phyloP scores from a whole-genome alignment of 2,888 invertebrate species.

The Pristionchus arcanus region DNA sequence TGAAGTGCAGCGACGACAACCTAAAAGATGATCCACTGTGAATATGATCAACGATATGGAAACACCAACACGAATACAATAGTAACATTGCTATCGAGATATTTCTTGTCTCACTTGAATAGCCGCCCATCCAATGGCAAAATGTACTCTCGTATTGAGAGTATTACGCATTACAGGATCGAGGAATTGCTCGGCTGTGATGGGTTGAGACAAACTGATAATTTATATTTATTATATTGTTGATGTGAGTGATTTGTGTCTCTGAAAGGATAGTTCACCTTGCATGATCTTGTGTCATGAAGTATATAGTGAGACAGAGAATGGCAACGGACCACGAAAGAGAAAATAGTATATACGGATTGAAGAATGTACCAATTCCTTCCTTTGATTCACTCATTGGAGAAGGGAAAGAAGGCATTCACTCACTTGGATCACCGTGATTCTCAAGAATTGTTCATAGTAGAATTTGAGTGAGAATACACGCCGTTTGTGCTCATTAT shows the following conservation, averaged over 20 bases:
- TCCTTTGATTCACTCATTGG: conserved; percentile 63
- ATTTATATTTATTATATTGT: not conserved
- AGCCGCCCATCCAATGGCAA: conserved; percentile 74
- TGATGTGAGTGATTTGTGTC: no score
- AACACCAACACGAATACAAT: no score
- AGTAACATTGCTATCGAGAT: not conserved
- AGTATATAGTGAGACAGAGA: conserved; percentile 75
- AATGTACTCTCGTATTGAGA: conserved; percentile 69
- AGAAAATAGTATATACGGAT: conserved; percentile 75
- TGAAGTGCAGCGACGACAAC: conserved; percentile 73
- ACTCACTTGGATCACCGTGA: conserved; percentile 72
- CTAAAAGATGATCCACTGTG: conserved; percentile 56
- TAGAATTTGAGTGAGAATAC: conserved; percentile 75
- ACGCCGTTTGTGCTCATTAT: conserved; percentile 71
- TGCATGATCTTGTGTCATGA: conserved; percentile 64
- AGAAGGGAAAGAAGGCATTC: not conserved
- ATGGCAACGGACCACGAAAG: conserved; percentile 74
- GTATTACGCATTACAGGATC: conserved; percentile 61
- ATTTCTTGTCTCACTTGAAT: conserved; percentile 55
- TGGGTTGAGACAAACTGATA: conserved; percentile 70
- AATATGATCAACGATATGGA: not conserved
- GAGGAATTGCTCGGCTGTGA: conserved; percentile 70
- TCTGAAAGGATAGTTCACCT: not conserved
- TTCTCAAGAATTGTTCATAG: conserved; percentile 76
- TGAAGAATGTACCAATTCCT: conserved; percentile 74